A percentile compares a stretch with the other conserved stretches of the same genome.
These are phyloP conservation scores for Tetropium fuscum DNA, from an alignment of 2,888 invertebrate genomes.

Conservation along the genomic window DNA sequence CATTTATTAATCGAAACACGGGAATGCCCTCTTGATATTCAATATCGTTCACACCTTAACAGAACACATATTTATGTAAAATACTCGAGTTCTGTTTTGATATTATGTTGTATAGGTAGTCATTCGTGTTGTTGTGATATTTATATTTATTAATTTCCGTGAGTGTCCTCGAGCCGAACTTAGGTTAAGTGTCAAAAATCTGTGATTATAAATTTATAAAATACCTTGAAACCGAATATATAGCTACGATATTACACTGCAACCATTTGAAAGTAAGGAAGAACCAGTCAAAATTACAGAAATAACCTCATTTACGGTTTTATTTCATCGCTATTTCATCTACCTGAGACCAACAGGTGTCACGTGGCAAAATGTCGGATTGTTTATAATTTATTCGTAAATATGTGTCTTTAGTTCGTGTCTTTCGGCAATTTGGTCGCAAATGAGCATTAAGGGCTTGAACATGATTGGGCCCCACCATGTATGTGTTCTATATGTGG, in stretches of 20 bases:
- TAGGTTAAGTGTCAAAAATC: conserved; percentile 51
- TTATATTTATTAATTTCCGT: conserved; percentile 34
- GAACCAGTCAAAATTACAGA: conserved; percentile 1
- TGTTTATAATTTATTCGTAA: conserved; percentile 43
- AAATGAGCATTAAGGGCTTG: conserved; percentile 64
- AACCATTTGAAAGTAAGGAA: conserved; percentile 6
- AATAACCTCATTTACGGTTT: conserved; percentile 8
- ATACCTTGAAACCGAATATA: conserved; percentile 1
- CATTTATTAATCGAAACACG: conserved; percentile 11
- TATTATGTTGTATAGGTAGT: conserved; percentile 15
- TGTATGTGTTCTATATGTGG: conserved; percentile 92
- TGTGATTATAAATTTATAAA: conserved; percentile 43
- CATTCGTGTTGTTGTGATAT: conserved; percentile 44
- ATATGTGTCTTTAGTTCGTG: conserved; percentile 34
- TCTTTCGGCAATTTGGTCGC: conserved; percentile 40
- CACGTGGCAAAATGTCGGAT: conserved; percentile 60
- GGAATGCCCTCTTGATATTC: conserved; percentile 10
- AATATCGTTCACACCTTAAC: conserved; percentile 9
- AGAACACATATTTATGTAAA: conserved; percentile 10
- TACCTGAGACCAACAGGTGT: conserved; percentile 51
- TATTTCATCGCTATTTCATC: conserved; percentile 31
- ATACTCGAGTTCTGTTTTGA: conserved; percentile 18
- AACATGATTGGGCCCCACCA: conserved; percentile 80
- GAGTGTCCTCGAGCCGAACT: conserved; percentile 38
- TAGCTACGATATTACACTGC: not conserved